Conservation (phyloP, 1,140 invertebrate genomes). For the Ceratosolen fusciceps region DNA sequence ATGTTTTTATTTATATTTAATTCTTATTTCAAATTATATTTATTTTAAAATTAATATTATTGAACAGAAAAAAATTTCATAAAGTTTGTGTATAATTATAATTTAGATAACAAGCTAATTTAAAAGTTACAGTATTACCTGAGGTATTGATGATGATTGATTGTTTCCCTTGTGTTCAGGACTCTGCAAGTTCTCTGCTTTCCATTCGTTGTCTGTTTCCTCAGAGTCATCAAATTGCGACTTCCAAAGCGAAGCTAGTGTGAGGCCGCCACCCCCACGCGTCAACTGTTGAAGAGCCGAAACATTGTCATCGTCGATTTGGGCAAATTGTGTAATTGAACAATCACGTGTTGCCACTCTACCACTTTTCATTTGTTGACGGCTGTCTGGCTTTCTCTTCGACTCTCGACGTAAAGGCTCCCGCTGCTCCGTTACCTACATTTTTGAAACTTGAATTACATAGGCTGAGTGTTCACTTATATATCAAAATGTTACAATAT, state of each 20-base stretch:
- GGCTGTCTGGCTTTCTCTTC: constrained; percentile 61
- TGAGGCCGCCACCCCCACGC: constrained; percentile 81
- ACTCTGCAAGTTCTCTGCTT: constrained; percentile 82
- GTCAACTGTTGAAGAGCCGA: constrained; percentile 89
- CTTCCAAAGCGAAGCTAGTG: constrained; percentile 92
- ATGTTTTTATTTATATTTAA: too few species aligned
- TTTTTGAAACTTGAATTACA: constrained; percentile 6
- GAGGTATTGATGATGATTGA: constrained; percentile 57
- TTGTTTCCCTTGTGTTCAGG: constrained; percentile 76
- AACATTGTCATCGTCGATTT: constrained; percentile 94
- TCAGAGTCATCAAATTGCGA: constrained; percentile 95
- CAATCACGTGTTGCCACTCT: constrained; percentile 70
- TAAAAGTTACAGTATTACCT: constrained; percentile 55
- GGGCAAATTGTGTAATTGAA: constrained; percentile 89
- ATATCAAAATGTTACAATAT: neutral
- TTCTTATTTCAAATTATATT: too few species aligned
- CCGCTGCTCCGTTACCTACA: constrained; percentile 67
- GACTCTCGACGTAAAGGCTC: constrained; percentile 68
- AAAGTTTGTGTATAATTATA: neutral
- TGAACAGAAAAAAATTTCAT: too few species aligned
- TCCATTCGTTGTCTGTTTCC: constrained; percentile 93
- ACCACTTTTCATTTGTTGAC: constrained; percentile 65
- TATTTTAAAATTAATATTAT: too few species aligned
- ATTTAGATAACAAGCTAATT: neutral
- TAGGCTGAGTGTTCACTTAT: neutral